These are phyloP conservation scores for Ciconia nigra DNA, from an alignment of 2,797 vertebrate genomes.

Conservation along the genomic window DNA sequence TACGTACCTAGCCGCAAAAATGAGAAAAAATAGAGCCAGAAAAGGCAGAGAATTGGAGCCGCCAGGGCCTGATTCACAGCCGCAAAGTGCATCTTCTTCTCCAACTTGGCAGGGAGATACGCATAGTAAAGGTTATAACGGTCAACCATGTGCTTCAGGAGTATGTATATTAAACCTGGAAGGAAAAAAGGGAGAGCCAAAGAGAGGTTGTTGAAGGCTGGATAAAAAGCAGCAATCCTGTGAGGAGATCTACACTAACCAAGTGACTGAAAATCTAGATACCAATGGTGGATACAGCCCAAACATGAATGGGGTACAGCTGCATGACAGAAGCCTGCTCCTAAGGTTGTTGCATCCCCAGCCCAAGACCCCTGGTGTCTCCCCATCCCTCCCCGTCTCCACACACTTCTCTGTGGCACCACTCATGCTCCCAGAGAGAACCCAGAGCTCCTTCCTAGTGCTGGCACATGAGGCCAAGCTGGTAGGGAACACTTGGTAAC, in stretches of 20 bases:
- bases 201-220: not conserved
- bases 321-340: not conserved
- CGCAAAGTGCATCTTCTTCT: conserved; percentile 86
- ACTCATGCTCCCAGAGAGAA: not conserved
- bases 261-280: not conserved
- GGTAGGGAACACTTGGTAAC: not conserved
- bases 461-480: not conserved
- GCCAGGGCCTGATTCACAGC: conserved; percentile 93
- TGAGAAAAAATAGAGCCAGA: conserved; percentile 96
- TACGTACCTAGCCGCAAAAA: conserved; percentile 86
- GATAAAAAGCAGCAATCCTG: not conserved
- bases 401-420: not conserved
- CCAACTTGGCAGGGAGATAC: conserved; percentile 88
- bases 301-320: fast-evolving
- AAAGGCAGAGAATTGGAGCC: conserved; percentile 93
- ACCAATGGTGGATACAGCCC: not conserved
- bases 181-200: not conserved
- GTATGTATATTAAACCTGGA: conserved; percentile 90
- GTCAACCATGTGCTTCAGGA: conserved; percentile 94
- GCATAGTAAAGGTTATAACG: conserved; percentile 93
- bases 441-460: not conserved
- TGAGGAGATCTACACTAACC: not conserved
- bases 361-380: not conserved
- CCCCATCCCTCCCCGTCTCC: not conserved
- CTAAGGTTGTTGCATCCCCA: not conserved